Percentiles rank a stretch among this genome's conserved stretches.
Conservation (phyloP, 2,113 vertebrate genomes). For the Rhabdomys dilectus region DNA sequence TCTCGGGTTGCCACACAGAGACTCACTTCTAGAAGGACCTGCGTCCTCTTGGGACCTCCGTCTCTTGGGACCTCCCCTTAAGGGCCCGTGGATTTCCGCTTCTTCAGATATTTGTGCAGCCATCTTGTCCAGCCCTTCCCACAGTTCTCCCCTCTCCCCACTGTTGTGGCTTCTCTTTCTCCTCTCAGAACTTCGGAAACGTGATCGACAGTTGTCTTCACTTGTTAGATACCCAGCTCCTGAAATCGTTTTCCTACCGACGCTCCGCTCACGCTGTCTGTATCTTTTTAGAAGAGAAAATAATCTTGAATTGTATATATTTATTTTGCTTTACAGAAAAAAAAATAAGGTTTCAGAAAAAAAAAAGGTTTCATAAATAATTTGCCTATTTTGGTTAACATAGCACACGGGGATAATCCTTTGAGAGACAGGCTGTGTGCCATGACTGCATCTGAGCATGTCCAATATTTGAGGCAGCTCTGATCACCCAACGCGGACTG, state of each 20-base stretch:
- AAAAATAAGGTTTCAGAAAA: conserved; percentile 53
- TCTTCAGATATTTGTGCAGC: conserved; percentile 51
- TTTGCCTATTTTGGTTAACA: conserved; percentile 83
- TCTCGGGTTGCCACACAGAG: conserved; percentile 74
- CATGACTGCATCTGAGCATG: not conserved
- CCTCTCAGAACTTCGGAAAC: conserved; percentile 68
- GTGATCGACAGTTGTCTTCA: conserved; percentile 39
- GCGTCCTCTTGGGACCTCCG: conserved; percentile 73
- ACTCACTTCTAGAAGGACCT: conserved; percentile 66
- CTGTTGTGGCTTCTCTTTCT: conserved; percentile 53
- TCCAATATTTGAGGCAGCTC: conserved; percentile 55
- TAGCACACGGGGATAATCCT: conserved; percentile 74
- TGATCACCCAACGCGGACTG: not conserved
- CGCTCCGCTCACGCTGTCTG: conserved; percentile 49
- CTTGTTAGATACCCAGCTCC: conserved; percentile 67
- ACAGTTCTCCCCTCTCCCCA: conserved; percentile 55
- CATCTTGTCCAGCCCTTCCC: conserved; percentile 6
- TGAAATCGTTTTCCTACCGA: conserved; percentile 73
- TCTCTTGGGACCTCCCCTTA: conserved; percentile 75
- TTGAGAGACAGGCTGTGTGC: not conserved
- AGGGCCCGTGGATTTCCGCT: conserved; percentile 57
- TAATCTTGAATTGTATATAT: conserved; percentile 79
- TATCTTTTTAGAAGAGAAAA: conserved; percentile 81
- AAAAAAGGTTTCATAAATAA: conserved; percentile 73
- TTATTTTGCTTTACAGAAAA: conserved; percentile 80